Base-by-base conservation (phyloP, 1,140 invertebrate genomes). In the Caenorhabditis briggsae region DNA sequence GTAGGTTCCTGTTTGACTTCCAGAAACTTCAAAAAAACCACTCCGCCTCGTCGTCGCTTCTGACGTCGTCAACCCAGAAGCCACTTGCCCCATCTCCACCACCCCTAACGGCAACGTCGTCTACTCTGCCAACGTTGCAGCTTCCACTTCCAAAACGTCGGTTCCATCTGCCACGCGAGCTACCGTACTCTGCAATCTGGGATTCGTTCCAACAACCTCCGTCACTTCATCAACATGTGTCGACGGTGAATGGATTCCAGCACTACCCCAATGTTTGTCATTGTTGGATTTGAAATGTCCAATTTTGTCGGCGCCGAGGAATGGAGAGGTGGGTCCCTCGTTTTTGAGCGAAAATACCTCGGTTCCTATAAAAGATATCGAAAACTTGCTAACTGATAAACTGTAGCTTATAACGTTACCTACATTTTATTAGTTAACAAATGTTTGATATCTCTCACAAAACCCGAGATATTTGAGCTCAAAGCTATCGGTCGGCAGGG, bases 251-350 rank as follows among this genome's bases (percentile, higher is more conserved):
- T 78, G 70, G 70, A 18, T 53, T 14, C 70, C 70, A 11, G 25
- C 70, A 46, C 70, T 78, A 14, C 70, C 70, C 0, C 50, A 46
- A 46, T 78, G 70, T 50, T 12, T 78, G 2, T 78, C 70, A 0
- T n/a, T 78, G 12, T 23, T 78, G n/a, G 70, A 78, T 50, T 12
- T 78, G 14, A 78, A 78, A 12, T 78, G 70, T 78, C 70, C 70
- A 7, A 78, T 78, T 50, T 14, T 78, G 46, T 78, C 70, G 46
- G 70, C 70, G n/a, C 70, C 70, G 0, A 78, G 46, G 14, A 78
- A 78, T 50, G 70, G 46, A 50, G 70, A 78, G 46, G 70, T 78
- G 5, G 8, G 56, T 58, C 3, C 33, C 33, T 33, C 3, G 3
- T 33, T 3, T 33, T 33, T 33, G 33, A 33, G 33, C 3, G 1